These are phyloP conservation scores for Opisthograptis luteolata DNA, from an alignment of 2,888 invertebrate species.

Conservation along the genomic window DNA sequence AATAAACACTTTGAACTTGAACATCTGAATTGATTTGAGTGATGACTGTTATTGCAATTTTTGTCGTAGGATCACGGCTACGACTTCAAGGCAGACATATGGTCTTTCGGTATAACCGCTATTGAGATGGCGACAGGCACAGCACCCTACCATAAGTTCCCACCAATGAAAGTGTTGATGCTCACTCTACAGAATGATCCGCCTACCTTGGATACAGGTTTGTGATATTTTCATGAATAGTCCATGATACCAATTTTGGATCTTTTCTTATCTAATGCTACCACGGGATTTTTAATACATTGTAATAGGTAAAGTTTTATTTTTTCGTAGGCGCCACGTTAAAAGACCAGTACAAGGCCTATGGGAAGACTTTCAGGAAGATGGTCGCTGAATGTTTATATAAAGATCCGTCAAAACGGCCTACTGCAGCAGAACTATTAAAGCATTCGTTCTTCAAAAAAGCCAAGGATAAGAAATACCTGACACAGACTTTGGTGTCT, in stretches of 20 bases:
- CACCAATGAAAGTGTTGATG: conserved; percentile 99
- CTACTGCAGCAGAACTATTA: conserved; percentile 96
- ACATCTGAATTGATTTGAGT: no score
- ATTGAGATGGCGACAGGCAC: conserved; percentile 99
- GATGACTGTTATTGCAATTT: no score
- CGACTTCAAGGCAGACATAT: conserved; percentile 96
- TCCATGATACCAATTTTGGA: no score
- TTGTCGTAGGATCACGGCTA: conserved; percentile 93
- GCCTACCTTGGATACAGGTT: conserved; percentile 95
- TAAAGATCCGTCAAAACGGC: conserved; percentile 97
- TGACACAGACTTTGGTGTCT: conserved; percentile 93
- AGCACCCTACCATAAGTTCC: conserved; percentile 99
- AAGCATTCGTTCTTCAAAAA: conserved; percentile 99
- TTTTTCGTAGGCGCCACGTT: conserved; percentile 89
- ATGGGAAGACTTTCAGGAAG: conserved; percentile 98
- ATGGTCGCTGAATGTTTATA: conserved; percentile 98
- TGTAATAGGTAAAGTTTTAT: not conserved
- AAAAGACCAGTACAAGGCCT: conserved; percentile 98
- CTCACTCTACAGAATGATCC: conserved; percentile 99
- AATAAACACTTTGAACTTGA: no score
- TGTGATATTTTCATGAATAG: conserved; percentile 1
- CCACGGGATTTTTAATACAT: no score
- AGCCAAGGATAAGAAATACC: conserved; percentile 96
- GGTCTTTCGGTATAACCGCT: conserved; percentile 96
- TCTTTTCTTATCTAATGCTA: no score